These are phyloP conservation scores for Gnathonemus longibarbis DNA, from an alignment of 2,113 vertebrate genomes.

Conservation along the genomic window DNA sequence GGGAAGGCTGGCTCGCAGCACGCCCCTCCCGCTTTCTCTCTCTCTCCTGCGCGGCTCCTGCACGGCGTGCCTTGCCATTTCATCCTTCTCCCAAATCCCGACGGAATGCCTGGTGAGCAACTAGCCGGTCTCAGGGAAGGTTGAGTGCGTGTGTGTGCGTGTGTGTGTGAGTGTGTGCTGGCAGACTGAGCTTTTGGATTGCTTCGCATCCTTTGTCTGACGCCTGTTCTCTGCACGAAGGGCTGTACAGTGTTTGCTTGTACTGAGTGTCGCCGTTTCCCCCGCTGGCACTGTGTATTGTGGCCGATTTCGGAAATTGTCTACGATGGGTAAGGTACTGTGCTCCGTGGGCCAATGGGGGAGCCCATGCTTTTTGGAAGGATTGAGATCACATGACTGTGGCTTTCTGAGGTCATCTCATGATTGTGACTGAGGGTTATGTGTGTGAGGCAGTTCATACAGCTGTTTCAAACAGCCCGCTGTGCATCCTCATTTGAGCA, in stretches of 20 bases:
- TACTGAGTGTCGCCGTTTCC: neutral
- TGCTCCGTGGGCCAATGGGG: neutral
- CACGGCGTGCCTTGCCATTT: slow-evolving; percentile 6
- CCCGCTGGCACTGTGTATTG: neutral
- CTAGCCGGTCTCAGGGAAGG: slow-evolving; percentile 33
- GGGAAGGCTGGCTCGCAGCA: slow-evolving; percentile 23
- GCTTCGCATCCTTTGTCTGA: slow-evolving; percentile 17
- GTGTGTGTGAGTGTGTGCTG: neutral
- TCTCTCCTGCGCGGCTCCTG: neutral
- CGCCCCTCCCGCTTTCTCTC: neutral
- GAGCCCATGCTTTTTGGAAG: neutral
- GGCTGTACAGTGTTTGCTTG: neutral
- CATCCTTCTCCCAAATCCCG: slow-evolving; percentile 48
- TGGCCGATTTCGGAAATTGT: neutral
- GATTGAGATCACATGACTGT: slow-evolving; percentile 16
- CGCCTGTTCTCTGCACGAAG: neutral
- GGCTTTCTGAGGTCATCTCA: slow-evolving; percentile 18
- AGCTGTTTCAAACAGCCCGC: slow-evolving; percentile 6
- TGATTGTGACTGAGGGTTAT: slow-evolving; percentile 3
- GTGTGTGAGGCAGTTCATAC: neutral
- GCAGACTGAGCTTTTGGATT: neutral
- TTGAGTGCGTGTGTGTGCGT: slow-evolving; percentile 16
- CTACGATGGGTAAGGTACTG: neutral
- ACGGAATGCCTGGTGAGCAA: slow-evolving; percentile 61
- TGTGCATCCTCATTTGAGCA: neutral